Conservation (phyloP, 2,113 vertebrate species). For the Pterocles orientalis region DNA sequence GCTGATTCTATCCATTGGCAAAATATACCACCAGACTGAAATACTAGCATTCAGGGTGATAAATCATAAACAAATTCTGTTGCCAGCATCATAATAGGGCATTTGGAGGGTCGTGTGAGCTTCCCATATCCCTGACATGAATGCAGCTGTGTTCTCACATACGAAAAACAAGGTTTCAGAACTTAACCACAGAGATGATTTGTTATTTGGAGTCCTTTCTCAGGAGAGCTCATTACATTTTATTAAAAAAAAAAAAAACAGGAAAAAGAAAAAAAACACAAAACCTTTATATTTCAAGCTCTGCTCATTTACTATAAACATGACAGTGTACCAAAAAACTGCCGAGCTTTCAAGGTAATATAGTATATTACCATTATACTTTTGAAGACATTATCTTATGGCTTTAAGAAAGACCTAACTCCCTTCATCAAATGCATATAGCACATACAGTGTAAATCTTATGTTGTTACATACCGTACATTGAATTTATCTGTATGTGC, state of each 20-base stretch:
- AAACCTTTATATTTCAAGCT: background rate
- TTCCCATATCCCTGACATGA: background rate
- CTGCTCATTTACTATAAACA: background rate
- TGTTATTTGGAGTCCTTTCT: background rate
- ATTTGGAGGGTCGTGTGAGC: background rate
- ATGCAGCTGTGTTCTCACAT: background rate
- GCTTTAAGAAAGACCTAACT: background rate
- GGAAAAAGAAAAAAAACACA: background rate
- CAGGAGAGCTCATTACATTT: background rate
- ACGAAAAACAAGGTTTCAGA: background rate
- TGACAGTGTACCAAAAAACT: background rate
- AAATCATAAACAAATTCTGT: background rate
- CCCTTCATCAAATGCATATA: background rate
- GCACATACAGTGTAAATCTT: background rate
- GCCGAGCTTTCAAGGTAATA: background rate
- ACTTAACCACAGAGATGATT: background rate
- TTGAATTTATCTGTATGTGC: accelerated
- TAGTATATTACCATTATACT: background rate
- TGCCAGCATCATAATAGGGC: background rate
- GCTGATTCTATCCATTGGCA: background rate
- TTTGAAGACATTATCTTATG: background rate
- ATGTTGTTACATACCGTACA: background rate
- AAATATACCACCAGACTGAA: background rate
- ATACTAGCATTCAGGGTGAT: background rate
- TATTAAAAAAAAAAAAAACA: background rate